Evolutionary conservation across 2,888 invertebrate species (phyloP), one percentile per base, ranked within the genome.

Genomic region (Pandemis heparana): DNA sequence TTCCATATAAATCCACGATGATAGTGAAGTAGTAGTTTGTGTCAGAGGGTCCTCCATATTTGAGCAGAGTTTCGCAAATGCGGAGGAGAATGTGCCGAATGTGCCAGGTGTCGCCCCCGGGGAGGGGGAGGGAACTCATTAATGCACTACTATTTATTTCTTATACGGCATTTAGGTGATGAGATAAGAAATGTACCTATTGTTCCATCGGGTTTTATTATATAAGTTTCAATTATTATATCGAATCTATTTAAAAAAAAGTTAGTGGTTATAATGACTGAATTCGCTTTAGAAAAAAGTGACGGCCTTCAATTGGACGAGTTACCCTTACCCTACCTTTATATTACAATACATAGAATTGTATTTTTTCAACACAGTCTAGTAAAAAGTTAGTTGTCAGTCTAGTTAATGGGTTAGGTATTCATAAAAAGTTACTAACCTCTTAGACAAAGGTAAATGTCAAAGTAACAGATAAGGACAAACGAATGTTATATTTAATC

Each of bases 1-100:
- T 51, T 51, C 51, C 18, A 53, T 53, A 16, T 53, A 53, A 18
- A 53, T 53, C 53, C 53, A 18, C 16, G 53, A 18, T 53, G 53
- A 53, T 53, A 18, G 53, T 53, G 8, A 53, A 18, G 53, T 9
- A 53, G 53, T 53, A 53, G 53, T 53, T 53, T 53, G 18, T 53
- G 16, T 18, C 18, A 9, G 53, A 53, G 53, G 53, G 53, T 18
- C 53, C 48, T 51, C 48, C 53, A 8, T 18, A 53, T 18, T 18
- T 16, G 9, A 18, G 9, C 48, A 48, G 18, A 53, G n/a, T 53
- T 8, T 18, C 53, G 53, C 53, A 53, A 53, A 53, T 18, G 53
- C 18, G 18, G 53, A 16, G 12, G 9, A 8, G 53, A 53, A 53
- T 53, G 53, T 53, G 53, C 53, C 53, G 53, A 53, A 53, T 53